Evolutionary conservation across 2,888 invertebrate species (phyloP), one percentile per base, ranked within the genome.

Genomic region (Digitonthophagus gazella): DNA sequence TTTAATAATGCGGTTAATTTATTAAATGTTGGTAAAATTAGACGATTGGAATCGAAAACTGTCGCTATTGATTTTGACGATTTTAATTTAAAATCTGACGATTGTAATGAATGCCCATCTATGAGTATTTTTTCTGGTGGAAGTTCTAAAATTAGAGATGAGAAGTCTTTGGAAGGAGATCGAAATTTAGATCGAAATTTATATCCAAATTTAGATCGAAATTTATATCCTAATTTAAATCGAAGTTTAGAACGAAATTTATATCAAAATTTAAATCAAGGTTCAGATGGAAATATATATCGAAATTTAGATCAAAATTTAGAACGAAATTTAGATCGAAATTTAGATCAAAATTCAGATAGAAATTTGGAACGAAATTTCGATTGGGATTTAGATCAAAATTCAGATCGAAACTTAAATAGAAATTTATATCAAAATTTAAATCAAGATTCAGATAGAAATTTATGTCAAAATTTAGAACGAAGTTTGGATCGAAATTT

Each of bases 51-150:
- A 16, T 14, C 66, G 44, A 69, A 67, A 8, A 71, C 54, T 15
- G 67, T 71, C 16, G 66, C 61, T 4, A 71, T 69, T 28, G 69
- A 67, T 58, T 71, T 69, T 15, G 56, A 61, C 22, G 67, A 69
- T 18, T 71, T 69, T 44, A 65, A 67, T 54, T 54, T 71, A 44
- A 8, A 44, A 44, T 44, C 6, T 44, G 11, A 6, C 3, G 16
- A 22, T 22, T 3, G 22, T 44, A 44, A 44, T 44, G 11, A 44
- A 8, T 44, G n/a, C n/a, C n/a, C n/a, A n/a, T n/a, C n/a, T n/a
- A n/a, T n/a, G n/a, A n/a, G n/a, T n/a, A n/a, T n/a, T n/a, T n/a
- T n/a, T n/a, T n/a, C n/a, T n/a, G n/a, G n/a, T 44, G 2, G 11
- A 2, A 44, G 28, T n/a, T n/a, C n/a, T n/a, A 22, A 22, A 22